Conservation (phyloP, 2,797 vertebrate species). For the Myoxocephalus aenaeus region DNA sequence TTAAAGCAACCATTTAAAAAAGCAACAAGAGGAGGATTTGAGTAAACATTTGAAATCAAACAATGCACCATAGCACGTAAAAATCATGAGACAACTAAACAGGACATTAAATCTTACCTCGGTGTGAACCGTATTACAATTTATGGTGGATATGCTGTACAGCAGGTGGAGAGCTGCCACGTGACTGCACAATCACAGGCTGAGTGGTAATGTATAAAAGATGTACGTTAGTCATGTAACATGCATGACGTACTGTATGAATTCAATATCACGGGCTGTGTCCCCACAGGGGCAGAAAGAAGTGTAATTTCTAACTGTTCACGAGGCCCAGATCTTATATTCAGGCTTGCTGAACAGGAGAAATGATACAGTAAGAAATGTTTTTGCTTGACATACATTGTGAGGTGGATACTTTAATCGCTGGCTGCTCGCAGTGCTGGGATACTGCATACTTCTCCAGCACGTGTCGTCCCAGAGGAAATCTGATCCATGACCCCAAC, state of each 20-base stretch:
- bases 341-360: conserved; percentile 13
- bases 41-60: conserved; percentile 27
- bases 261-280: conserved; percentile 11
- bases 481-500: conserved; percentile 42
- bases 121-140: conserved; percentile 28
- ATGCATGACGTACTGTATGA: conserved; percentile 3
- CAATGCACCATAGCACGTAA: not conserved
- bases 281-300: conserved; percentile 15
- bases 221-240: conserved; percentile 37
- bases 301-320: not conserved
- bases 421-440: not conserved
- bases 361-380: not conserved
- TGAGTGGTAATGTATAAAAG: conserved; percentile 43
- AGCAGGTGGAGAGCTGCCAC: conserved; percentile 68
- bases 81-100: conserved; percentile 12
- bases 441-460: conserved; percentile 3
- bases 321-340: conserved; percentile 10
- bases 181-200: conserved; percentile 65
- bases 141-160: conserved; percentile 6
- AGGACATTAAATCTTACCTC: not conserved
- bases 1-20: conserved; percentile 7
- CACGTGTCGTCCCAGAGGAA: conserved; percentile 31
- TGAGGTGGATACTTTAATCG: conserved; percentile 22
- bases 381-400: conserved; percentile 25
- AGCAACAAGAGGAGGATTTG: not conserved